A percentile compares a stretch with the other conserved stretches of the same genome.
Evolutionary conservation across 2,888 invertebrate species (phyloP).

Genomic region (Chrysopilus asiliformis): DNA sequence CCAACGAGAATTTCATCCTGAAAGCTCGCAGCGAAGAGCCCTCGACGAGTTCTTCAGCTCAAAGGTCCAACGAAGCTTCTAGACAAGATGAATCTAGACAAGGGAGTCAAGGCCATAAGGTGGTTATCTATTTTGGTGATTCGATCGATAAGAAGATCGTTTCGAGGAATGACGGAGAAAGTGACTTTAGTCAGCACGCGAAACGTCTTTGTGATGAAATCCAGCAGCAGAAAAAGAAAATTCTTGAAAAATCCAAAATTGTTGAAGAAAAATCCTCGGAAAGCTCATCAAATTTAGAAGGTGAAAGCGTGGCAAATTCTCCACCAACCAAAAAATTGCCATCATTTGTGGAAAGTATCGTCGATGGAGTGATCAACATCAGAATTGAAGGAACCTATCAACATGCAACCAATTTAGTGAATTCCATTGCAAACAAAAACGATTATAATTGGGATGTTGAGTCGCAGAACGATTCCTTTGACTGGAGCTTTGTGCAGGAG

Average conservation of each 20-base stretch:
- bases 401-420: conserved; percentile 46
- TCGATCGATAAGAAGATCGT: conserved; percentile 35
- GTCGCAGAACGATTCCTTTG: conserved; percentile 42
- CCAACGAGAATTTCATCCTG: conserved; percentile 38
- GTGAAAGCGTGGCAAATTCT: conserved; percentile 8
- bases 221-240: not conserved
- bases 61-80: conserved; percentile 22
- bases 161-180: not conserved
- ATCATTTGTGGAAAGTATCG: conserved; percentile 35
- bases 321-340: conserved; percentile 21
- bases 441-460: conserved; percentile 35
- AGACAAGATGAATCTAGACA: conserved; percentile 3
- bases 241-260: conserved; percentile 7
- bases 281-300: conserved; percentile 1
- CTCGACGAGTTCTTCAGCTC: conserved; percentile 17
- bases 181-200: conserved; percentile 14
- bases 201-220: conserved; percentile 18
- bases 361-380: conserved; percentile 45
- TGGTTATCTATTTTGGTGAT: conserved; percentile 61
- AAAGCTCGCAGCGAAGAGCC: conserved; percentile 32
- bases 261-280: not conserved
- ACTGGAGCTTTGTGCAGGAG: conserved; percentile 63
- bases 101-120: conserved; percentile 39
- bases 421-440: conserved; percentile 30
- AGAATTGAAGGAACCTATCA: conserved; percentile 49